Conservation (phyloP, 2,797 vertebrate genomes). For the Darevskia nairensis region DNA sequence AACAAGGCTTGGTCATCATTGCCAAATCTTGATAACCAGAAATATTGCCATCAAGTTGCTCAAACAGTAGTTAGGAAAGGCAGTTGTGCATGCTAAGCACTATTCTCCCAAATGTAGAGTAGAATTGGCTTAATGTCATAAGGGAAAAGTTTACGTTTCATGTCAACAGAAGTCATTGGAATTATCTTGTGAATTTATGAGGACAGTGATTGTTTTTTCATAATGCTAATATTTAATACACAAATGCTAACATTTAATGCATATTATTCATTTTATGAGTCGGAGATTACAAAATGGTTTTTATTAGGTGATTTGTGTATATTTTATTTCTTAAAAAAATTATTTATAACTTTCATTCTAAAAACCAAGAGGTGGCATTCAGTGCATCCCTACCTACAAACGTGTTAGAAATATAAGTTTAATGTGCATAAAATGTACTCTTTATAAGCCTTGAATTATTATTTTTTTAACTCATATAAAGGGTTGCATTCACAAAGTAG, state of each 20-base stretch:
- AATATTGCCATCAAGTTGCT: too few species aligned
- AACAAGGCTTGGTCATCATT: too few species aligned
- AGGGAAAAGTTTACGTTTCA: background rate
- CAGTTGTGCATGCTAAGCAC: background rate
- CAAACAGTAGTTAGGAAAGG: too few species aligned
- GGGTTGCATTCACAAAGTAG: too few species aligned
- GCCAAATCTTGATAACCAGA: too few species aligned
- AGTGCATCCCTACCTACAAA: too few species aligned
- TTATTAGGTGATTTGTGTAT: background rate
- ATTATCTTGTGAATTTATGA: background rate
- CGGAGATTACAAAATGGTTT: background rate
- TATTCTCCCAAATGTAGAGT: background rate
- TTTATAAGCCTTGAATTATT: too few species aligned
- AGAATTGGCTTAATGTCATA: background rate
- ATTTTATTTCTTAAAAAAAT: background rate
- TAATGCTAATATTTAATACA: background rate
- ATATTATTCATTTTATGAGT: background rate
- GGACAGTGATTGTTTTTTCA: background rate
- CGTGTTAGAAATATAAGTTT: too few species aligned
- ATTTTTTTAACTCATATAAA: too few species aligned
- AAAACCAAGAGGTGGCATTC: too few species aligned
- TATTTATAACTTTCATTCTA: too few species aligned
- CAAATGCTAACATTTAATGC: background rate
- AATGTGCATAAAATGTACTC: too few species aligned
- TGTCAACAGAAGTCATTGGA: background rate